Conservation (phyloP, 2,888 invertebrate species). For the Cantharis lateralis region DNA sequence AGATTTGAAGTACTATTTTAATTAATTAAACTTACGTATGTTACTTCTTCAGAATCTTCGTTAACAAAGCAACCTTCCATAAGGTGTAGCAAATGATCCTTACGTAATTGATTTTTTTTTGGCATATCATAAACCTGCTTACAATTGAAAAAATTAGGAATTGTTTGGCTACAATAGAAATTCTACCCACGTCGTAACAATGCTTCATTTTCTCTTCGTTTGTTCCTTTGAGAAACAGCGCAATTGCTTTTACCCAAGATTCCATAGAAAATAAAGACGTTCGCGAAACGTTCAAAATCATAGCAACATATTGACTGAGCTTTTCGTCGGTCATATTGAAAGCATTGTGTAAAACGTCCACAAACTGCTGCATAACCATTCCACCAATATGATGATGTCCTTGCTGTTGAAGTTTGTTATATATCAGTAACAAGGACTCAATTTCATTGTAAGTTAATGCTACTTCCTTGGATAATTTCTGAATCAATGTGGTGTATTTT, state of each 20-base stretch:
- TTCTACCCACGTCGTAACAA: constrained; percentile 62
- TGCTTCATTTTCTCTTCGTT: constrained; percentile 70
- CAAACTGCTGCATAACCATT: not conserved
- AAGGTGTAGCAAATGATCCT: constrained; percentile 74
- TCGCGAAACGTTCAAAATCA: not conserved
- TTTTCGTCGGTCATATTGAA: not conserved
- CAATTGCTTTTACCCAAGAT: constrained; percentile 71
- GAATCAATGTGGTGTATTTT: not conserved
- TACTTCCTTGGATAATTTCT: not conserved
- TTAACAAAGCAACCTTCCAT: constrained; percentile 64
- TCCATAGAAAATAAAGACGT: constrained; percentile 48
- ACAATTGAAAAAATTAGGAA: not conserved
- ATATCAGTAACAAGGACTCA: not conserved
- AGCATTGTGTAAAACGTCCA: not conserved
- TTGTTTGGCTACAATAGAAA: not conserved
- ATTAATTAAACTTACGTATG: constrained; percentile 56
- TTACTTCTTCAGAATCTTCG: constrained; percentile 74
- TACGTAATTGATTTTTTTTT: constrained; percentile 66
- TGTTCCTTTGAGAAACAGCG: constrained; percentile 69
- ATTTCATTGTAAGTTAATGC: not conserved
- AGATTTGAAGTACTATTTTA: too few species aligned
- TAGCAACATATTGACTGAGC: not conserved
- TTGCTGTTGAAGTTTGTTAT: not conserved
- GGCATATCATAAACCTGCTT: constrained; percentile 70
- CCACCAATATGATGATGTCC: not conserved